Evolutionary conservation across 1,140 invertebrate species (phyloP).

Genomic region (Danaus melanippus): DNA sequence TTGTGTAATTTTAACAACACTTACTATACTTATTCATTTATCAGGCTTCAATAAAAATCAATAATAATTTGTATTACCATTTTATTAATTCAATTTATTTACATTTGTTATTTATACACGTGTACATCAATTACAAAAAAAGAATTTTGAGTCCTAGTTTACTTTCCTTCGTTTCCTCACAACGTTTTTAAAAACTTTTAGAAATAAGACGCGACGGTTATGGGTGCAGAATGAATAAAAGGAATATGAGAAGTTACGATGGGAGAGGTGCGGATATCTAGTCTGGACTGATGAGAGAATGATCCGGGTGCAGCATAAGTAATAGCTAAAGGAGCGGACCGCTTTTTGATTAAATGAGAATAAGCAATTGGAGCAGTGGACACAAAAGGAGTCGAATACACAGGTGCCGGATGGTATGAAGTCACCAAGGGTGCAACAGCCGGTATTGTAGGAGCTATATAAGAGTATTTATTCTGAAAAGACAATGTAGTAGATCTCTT

Average conservation of each 20-base stretch:
- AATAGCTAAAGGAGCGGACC: constrained; percentile 33
- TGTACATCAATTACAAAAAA: no score
- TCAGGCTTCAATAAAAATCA: constrained; percentile 7
- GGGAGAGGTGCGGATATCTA: constrained; percentile 33
- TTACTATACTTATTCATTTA: no score
- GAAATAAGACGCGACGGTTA: constrained; percentile 32
- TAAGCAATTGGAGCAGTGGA: constrained; percentile 27
- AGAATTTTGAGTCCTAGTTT: no score
- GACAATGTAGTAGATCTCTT: constrained; percentile 38
- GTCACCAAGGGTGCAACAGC: constrained; percentile 28
- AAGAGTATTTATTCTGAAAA: constrained; percentile 21
- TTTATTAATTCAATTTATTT: no score
- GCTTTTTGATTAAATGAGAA: constrained; percentile 55
- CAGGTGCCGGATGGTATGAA: constrained; percentile 30
- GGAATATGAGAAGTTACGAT: constrained; percentile 28
- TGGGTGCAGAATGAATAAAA: constrained; percentile 32
- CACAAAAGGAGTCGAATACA: constrained; percentile 24
- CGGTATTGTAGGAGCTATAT: constrained; percentile 25
- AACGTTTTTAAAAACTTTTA: no score
- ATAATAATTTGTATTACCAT: background rate
- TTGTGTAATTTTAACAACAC: background rate
- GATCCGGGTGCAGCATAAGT: constrained; percentile 34
- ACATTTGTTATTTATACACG: no score
- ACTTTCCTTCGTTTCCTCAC: no score
- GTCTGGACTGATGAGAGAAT: constrained; percentile 38